Base-by-base conservation (phyloP, 2,888 invertebrate genomes). In the Cryptus viduatorius region DNA sequence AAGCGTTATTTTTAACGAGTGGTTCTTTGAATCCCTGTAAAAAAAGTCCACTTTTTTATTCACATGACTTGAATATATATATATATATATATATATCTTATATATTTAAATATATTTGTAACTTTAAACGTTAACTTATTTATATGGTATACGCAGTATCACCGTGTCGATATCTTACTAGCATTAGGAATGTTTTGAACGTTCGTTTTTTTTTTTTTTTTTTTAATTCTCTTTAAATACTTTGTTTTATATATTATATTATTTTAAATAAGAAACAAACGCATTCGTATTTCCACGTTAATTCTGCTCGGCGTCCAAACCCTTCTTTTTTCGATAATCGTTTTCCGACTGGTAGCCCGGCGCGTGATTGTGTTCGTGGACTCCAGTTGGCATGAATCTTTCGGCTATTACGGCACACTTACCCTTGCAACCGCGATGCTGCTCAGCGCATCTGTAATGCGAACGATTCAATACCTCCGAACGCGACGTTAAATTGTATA, bases 321-420 rank as follows among this genome's bases (percentile, higher is more conserved):
- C 86, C 77, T 91, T 90, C 50, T 92, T 91, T 77, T 90, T 91
- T 46, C 88, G 86, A 37, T 91, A 91, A 83, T 91, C 89, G n/a
- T 89, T 86, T 67, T 92, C 92, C 0, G 92, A 90, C 65, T 91
- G 90, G 83, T 92, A 91, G 56, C 90, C 91, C 37, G 91, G 91
- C 12, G 88, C 87, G 87, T 91, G 91, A 87, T 91, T 91, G 72
- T 91, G 91, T 50, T 91, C 89, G 44, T 87, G 87, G n/a, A 91
- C 92, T 19, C 90, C 91, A 4, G 91, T 91, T 1, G 91, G 91
- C 91, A 91, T 91, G 61, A 91, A 91, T 46, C 89, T 88, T 61
- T 91, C 91, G 4, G 92, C 90, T 29, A 91, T 91, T 24, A 91
- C 91, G 1, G 91, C 92, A 65, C 91, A 91, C 86, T 91, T 91